Percentiles rank a stretch among this genome's conserved stretches.
phyloP scores from a whole-genome alignment of 2,888 invertebrate species.

The Ectropis crepuscularia region DNA sequence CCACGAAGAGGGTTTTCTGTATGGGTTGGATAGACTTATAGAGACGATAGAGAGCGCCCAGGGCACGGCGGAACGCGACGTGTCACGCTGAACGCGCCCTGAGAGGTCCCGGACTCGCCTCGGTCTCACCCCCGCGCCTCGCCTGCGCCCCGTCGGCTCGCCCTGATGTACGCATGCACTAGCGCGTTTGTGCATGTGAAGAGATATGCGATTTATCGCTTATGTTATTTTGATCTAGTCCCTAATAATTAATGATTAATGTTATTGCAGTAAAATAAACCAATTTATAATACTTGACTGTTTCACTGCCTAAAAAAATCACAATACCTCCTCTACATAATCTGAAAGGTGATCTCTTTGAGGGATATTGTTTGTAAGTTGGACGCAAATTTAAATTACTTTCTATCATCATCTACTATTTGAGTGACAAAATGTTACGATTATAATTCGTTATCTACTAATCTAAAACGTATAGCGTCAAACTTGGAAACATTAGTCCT shows the following conservation, averaged over 20 bases:
- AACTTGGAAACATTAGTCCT: no score
- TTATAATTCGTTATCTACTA: neutral
- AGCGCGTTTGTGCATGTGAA: slow-evolving; percentile 68
- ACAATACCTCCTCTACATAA: no score
- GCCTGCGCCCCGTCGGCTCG: slow-evolving; percentile 60
- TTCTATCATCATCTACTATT: no score
- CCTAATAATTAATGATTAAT: slow-evolving; percentile 68
- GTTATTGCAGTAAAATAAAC: slow-evolving; percentile 50
- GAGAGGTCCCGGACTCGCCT: slow-evolving; percentile 71
- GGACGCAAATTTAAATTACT: no score
- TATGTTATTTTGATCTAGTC: slow-evolving; percentile 76
- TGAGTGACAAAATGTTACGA: no score
- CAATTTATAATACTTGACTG: slow-evolving; percentile 45
- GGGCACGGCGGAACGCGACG: slow-evolving; percentile 68
- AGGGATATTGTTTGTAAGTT: no score
- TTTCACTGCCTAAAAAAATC: slow-evolving; percentile 33
- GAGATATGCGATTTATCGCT: slow-evolving; percentile 72
- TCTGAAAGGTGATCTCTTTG: no score
- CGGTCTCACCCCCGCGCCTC: slow-evolving; percentile 57
- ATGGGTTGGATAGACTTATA: slow-evolving; percentile 96
- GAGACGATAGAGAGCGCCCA: slow-evolving; percentile 82
- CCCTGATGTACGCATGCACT: slow-evolving; percentile 63
- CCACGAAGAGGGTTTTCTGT: slow-evolving; percentile 97
- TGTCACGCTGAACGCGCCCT: slow-evolving; percentile 74
- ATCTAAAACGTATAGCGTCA: neutral